Percentiles rank a stretch among this genome's conserved stretches.
Conservation (phyloP, 1,140 invertebrate genomes). For the Cotesia chilonis region DNA sequence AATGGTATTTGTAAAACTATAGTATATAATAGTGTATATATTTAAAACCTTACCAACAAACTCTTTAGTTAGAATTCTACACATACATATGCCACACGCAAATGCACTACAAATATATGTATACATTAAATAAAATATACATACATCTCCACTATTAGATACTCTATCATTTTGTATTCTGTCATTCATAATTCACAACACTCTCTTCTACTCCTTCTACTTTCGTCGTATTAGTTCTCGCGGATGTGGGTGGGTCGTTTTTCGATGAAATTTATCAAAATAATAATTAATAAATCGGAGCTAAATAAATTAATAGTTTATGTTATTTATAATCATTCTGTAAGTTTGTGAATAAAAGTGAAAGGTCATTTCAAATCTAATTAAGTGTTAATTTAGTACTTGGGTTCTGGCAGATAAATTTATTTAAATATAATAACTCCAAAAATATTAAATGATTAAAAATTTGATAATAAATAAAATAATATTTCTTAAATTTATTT, state of each 20-base stretch:
- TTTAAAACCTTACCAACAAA: background rate
- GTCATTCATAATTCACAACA: background rate
- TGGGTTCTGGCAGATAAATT: too few species aligned
- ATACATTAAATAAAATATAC: background rate
- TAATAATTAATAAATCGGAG: background rate
- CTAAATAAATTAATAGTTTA: too few species aligned
- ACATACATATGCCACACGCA: too few species aligned
- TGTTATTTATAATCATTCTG: background rate
- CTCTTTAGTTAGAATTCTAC: background rate
- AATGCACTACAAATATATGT: too few species aligned
- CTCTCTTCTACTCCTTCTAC: background rate
- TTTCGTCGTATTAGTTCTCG: background rate
- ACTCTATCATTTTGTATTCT: background rate
- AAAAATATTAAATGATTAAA: background rate
- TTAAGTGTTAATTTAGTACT: too few species aligned
- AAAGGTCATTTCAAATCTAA: too few species aligned
- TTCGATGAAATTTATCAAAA: too few species aligned
- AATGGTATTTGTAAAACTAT: constrained; percentile 4
- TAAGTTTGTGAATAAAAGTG: too few species aligned
- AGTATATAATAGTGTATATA: background rate
- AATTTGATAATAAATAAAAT: background rate
- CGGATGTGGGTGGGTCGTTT: constrained; percentile 21
- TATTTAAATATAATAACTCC: too few species aligned
- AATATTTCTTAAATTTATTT: too few species aligned
- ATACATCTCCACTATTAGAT: background rate